Evolutionary conservation across 2,888 invertebrate genomes (phyloP).

Genomic region (Alloplasta piceator): DNA sequence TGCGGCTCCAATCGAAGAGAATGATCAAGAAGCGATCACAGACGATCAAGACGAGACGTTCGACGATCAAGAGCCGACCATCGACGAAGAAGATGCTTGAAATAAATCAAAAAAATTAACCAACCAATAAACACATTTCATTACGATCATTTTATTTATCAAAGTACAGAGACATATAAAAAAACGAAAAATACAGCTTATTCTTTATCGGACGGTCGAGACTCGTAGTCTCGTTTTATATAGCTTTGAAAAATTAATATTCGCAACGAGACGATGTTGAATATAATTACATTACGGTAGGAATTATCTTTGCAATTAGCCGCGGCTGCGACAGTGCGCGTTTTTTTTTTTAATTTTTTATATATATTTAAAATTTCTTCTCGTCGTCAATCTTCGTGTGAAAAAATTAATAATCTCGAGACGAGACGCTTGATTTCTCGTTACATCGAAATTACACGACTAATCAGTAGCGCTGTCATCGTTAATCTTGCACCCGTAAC

Average conservation of each 20-base stretch:
- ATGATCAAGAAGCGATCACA: conserved; percentile 2
- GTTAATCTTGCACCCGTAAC: no score
- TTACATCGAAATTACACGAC: no score
- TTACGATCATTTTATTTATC: conserved; percentile 62
- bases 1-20: neutral
- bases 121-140: conserved; percentile 8
- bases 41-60: conserved; percentile 7
- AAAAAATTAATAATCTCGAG: no score
- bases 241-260: conserved; percentile 44
- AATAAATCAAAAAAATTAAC: neutral
- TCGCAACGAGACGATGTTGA: conserved; percentile 49
- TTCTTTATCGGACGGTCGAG: conserved; percentile 72
- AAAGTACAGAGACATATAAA: conserved; percentile 70
- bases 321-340: no score
- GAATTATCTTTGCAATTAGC: conserved; percentile 56
- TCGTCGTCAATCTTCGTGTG: no score
- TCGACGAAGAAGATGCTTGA: neutral
- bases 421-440: no score
- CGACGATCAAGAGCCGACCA: neutral
- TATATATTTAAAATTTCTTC: no score
- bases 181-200: conserved; percentile 65
- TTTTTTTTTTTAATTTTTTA: no score
- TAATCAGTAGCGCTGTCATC: no score
- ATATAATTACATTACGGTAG: conserved; percentile 59
- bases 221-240: conserved; percentile 35